Evolutionary conservation across 2,888 invertebrate species (phyloP).

Genomic region (Mellilla xanthometata): DNA sequence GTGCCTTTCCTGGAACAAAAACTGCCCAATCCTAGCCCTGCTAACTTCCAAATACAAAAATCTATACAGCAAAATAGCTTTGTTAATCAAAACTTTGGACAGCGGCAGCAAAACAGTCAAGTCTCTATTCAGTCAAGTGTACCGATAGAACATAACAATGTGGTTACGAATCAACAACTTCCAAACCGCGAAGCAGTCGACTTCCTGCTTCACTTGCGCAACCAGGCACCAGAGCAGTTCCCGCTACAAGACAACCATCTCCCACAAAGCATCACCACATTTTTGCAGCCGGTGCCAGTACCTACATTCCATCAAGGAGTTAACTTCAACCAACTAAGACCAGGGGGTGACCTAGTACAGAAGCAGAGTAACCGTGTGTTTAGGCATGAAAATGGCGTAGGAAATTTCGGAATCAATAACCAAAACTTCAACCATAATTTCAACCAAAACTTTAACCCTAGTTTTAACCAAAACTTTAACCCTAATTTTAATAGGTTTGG

Average conservation of each 20-base stretch:
- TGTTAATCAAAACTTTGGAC: constrained; percentile 46
- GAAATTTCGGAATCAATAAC: constrained; percentile 85
- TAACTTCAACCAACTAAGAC: constrained; percentile 58
- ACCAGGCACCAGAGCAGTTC: constrained; percentile 69
- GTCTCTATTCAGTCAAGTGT: constrained; percentile 80
- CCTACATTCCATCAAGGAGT: constrained; percentile 58
- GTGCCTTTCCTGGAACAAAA: constrained; percentile 43
- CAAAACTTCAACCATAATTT: constrained; percentile 40
- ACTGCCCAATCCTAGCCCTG: constrained; percentile 53
- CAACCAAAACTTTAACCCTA: constrained; percentile 43
- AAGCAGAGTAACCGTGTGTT: constrained; percentile 74
- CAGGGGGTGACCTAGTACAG: constrained; percentile 49
- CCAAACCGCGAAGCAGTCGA: constrained; percentile 83
- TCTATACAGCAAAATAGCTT: constrained; percentile 53
- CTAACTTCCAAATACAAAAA: constrained; percentile 60
- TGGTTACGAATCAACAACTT: constrained; percentile 76
- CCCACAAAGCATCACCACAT: constrained; percentile 66
- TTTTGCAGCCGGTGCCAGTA: constrained; percentile 57
- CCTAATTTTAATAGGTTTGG: constrained; percentile 59
- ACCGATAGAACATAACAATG: constrained; percentile 52
- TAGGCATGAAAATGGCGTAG: constrained; percentile 82
- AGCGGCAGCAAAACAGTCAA: constrained; percentile 53
- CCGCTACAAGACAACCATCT: constrained; percentile 76
- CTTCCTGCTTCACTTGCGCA: constrained; percentile 72
- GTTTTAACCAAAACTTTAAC: constrained; percentile 30